Evolutionary conservation across 2,888 invertebrate genomes (phyloP), one percentile per base, ranked within the genome.

Genomic region (Hartigia nigra): DNA sequence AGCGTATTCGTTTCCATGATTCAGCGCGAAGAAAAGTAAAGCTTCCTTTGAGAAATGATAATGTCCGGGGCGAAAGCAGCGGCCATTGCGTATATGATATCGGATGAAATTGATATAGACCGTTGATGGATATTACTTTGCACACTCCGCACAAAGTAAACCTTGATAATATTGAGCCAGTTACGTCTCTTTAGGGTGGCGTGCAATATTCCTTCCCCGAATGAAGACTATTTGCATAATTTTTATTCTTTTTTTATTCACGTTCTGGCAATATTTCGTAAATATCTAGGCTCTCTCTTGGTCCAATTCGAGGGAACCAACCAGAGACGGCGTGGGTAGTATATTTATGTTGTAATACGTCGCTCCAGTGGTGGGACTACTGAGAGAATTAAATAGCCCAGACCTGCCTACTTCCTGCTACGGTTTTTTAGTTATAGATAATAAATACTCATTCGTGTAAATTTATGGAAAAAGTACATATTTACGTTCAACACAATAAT

Each of bases 61-160:
- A 36, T 75, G 23, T 35, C n/a, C 36, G 32, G 12, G 78, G 70
- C 76, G 78, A 77, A 78, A 81, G 80, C 77, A 80, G 81, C 81
- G 81, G 80, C 80, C 81, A 81, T 76, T 79, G 77, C 79, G 76
- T 78, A 75, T 81, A 84, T 78, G 77, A 80, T 80, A 77, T 81
- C 80, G 76, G 80, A 81, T 80, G 77, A 80, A 84, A 80, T 82
- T 79, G 82, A 78, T 81, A 82, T 82, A 77, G 80, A 78, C 79
- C 76, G 80, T 77, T 78, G 75, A 81, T 79, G 80, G 79, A 80
- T 78, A 81, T 82, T 70, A 78, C 78, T 81, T 23, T 9, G 55
- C 55, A 23, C 23, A 55, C 55, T 55, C 23, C 23, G 55, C 55
- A 55, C 23, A 55, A 55, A 55, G 55, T 39, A 39, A 39, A 39